A percentile compares a stretch with the other conserved stretches of the same genome.
Evolutionary conservation across 1,140 invertebrate genomes (phyloP).

Genomic region (Atta cephalotes): DNA sequence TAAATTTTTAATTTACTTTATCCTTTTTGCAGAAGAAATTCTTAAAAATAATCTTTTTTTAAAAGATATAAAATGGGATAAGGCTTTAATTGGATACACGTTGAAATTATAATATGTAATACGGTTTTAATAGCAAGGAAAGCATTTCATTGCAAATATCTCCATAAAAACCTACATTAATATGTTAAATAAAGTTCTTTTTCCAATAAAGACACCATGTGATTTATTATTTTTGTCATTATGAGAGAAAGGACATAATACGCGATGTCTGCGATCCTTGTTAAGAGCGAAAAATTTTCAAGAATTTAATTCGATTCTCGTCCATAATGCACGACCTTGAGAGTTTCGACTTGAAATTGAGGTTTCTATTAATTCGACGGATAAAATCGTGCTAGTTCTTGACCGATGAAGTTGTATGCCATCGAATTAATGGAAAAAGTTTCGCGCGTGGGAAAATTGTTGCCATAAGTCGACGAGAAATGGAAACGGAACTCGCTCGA

Average conservation of each 20-base stretch:
- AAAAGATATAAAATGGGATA: no score
- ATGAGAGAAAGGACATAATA: neutral
- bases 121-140: neutral
- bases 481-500: neutral
- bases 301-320: conserved; percentile 11
- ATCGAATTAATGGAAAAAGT: conserved; percentile 52
- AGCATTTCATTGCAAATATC: neutral
- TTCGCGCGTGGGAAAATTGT: conserved; percentile 36
- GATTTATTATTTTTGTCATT: neutral
- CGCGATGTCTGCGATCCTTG: neutral
- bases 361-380: conserved; percentile 21
- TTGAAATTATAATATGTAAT: neutral
- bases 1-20: no score
- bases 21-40: no score
- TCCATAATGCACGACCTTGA: conserved; percentile 23
- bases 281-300: neutral
- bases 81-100: neutral
- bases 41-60: no score
- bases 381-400: conserved; percentile 14
- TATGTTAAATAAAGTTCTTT: neutral
- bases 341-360: conserved; percentile 11
- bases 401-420: conserved; percentile 42
- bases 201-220: neutral
- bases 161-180: neutral
- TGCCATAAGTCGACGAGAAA: conserved; percentile 46